These are phyloP conservation scores for Tipula lateralis DNA, from an alignment of 2,888 invertebrate species.

Conservation along the genomic window DNA sequence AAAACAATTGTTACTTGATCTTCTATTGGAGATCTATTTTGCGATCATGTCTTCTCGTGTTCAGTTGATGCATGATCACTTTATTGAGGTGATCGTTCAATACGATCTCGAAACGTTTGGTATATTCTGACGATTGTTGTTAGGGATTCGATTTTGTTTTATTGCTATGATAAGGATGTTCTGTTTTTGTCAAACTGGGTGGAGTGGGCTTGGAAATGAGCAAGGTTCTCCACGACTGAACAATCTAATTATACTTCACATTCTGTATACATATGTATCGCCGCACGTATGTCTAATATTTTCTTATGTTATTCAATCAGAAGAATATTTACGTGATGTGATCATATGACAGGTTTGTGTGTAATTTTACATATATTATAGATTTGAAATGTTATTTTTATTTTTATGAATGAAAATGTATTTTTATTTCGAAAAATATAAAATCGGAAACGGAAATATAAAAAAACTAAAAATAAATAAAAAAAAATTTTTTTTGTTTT, in stretches of 20 bases:
- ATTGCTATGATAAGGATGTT: no score
- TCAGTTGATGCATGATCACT: no score
- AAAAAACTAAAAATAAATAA: constrained; percentile 9
- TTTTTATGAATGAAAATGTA: constrained; percentile 13
- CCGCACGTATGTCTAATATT: not conserved
- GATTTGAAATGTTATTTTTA: not conserved
- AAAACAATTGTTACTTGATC: no score
- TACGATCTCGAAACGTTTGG: no score
- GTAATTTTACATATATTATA: not conserved
- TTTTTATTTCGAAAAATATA: not conserved
- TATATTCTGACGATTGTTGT: no score
- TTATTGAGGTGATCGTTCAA: no score
- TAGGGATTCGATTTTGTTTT: no score
- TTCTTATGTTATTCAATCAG: not conserved
- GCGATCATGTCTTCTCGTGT: no score
- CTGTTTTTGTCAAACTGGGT: no score
- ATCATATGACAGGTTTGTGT: constrained; percentile 24
- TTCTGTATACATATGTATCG: not conserved
- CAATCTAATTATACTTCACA: not conserved
- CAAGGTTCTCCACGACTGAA: not conserved
- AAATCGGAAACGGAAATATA: constrained; percentile 31
- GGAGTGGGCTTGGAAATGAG: no score
- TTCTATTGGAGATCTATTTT: no score
- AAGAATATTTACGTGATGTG: not conserved
- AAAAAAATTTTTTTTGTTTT: not conserved